Evolutionary conservation across 2,888 invertebrate species (phyloP), one percentile per base, ranked within the genome.

Genomic region (Thymelicus acteon): DNA sequence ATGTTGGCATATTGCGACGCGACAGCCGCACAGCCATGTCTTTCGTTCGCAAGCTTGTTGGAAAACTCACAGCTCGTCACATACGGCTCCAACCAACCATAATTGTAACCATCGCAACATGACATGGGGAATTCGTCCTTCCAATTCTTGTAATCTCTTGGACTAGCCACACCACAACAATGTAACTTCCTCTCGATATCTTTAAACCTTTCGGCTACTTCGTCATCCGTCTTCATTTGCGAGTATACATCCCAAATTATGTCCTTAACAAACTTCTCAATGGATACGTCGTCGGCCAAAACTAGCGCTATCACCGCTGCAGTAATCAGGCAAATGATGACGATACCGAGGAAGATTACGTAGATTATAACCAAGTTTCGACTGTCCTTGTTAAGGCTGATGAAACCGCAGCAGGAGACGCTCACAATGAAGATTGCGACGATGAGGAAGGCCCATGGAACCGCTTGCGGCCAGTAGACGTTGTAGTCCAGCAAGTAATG

Each of bases 391-490:
- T 75, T 87, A 0, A 88, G 85, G 48, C 91, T 87, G 66, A 82
- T 78, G 65, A 88, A 88, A 3, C 92, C 92, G 74, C 91, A 91
- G 67, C 82, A 79, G 0, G 89, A 84, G 0, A 86, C 87, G 62
- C 82, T 81, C 6, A 92, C 74, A 13, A 89, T 84, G n/a, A 91
- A 78, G 0, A 91, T 71, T 1, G 87, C 87, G 37, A 85, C 84
- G 1, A 91, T 72, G 48, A 92, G 82, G 72, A 92, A 93, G 72
- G 93, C 79, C 93, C 93, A 93, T 0, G 93, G 93, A 0, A 92
- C 82, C 0, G 89, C 91, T 76, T 93, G 93, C 0, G 92, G 91
- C 92, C 92, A 93, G 73, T 92, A 91, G 72, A 93, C 85, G 15
- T 84, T 87, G 83, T 91, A 93, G 75, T 93, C 92, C 73, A 93